Conservation (phyloP, 2,888 invertebrate genomes). For the Netelia fuscicornis region DNA sequence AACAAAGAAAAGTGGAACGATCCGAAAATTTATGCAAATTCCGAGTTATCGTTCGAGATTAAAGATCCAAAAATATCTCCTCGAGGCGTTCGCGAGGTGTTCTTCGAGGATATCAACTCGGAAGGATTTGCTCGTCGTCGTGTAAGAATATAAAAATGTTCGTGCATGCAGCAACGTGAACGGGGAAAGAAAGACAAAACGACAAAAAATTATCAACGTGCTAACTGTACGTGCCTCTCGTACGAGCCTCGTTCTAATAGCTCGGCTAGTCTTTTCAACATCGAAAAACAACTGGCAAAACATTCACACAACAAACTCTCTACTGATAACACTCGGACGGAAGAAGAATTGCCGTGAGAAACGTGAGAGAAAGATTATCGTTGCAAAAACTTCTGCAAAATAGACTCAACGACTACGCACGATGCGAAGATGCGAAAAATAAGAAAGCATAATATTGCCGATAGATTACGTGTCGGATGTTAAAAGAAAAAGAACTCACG, state of each 20-base stretch:
- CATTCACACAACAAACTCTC: constrained; percentile 48
- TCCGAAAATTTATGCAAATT: not conserved
- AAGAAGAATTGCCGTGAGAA: constrained; percentile 2
- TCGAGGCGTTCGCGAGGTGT: not conserved
- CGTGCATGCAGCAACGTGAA: constrained; percentile 33
- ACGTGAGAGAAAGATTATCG: constrained; percentile 7
- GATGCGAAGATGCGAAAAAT: not conserved
- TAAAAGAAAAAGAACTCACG: not conserved
- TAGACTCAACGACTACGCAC: not conserved
- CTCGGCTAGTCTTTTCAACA: not conserved
- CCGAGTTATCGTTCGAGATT: constrained; percentile 10
- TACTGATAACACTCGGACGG: constrained; percentile 21
- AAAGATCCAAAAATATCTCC: constrained; percentile 8
- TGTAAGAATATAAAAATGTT: not conserved
- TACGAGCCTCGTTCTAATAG: not conserved
- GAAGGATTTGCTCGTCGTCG: not conserved
- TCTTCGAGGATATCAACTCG: constrained; percentile 6
- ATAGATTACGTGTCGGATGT: too few relatives aligned
- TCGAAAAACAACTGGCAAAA: not conserved
- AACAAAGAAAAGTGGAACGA: not conserved
- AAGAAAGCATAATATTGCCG: not conserved
- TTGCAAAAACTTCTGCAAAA: not conserved
- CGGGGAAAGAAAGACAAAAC: constrained; percentile 2
- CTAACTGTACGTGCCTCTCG: constrained; percentile 6
- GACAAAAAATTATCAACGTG: constrained; percentile 32